Evolutionary conservation across 2,888 invertebrate genomes (phyloP), one percentile per base, ranked within the genome.

Genomic region (Ormyrus thymus): DNA sequence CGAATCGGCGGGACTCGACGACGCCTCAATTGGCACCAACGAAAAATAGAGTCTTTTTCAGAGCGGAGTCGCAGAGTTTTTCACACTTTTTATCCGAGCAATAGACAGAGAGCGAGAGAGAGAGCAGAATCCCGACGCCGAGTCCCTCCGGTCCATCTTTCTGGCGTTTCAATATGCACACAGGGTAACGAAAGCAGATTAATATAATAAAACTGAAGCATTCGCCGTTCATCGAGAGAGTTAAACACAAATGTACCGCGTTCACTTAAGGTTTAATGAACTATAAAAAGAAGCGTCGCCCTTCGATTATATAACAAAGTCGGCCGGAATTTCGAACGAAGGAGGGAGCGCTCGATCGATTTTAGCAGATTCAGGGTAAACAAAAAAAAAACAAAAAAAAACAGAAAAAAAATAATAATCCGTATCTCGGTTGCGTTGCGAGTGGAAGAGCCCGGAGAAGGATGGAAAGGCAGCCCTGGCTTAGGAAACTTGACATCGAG

Each of bases 131-230:
- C 7, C 6, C 11, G 82, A 83, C 83, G 84, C 78, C 83, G 84
- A 82, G 69, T 84, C 83, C 82, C 82, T 66, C 82, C 83, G 81
- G 80, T 84, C 84, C 85, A 84, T 87, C 82, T 84, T 84, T 83
- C 85, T 85, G 84, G 83, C 83, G 81, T 86, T 86, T 84, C 83
- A 84, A 79, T 73, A 79, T 73, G 71, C 80, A 89, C 88, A 89
- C 90, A 90, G 90, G 89, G 90, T 90, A 89, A 89, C 82, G 83
- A 80, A 83, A 82, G 78, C 75, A 55, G 82, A 77, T 77, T 70
- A 81, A 81, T 68, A 29, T 29, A 79, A 79, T 76, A 62, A 73
- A 74, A 65, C 11, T 53, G 50, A 7, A 66, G 48, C 51, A 70
- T 77, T 70, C 64, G 53, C n/a, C 70, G 69, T 77, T 72, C 53